Evolutionary conservation across 2,888 invertebrate genomes (phyloP).

Genomic region (Aquatica leii): DNA sequence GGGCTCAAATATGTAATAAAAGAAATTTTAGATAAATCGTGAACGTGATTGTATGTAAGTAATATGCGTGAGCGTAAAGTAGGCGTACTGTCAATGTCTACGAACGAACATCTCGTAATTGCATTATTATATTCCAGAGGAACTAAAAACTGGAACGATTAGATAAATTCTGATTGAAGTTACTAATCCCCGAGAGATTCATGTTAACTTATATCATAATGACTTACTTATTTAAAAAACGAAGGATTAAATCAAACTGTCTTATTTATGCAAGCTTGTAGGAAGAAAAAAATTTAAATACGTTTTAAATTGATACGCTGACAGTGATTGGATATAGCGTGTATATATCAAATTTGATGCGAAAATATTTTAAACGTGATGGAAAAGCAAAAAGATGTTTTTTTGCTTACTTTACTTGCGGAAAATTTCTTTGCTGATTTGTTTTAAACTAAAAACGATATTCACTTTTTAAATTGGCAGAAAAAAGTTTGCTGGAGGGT

Average conservation of each 20-base stretch:
- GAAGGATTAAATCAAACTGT: conserved; percentile 2
- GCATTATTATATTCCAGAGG: neutral
- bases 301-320: conserved; percentile 5
- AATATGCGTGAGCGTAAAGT: neutral
- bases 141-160: conserved; percentile 4
- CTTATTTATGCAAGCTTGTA: conserved; percentile 8
- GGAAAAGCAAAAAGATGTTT: neutral
- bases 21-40: conserved; percentile 4
- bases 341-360: conserved; percentile 9
- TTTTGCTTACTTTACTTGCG: neutral
- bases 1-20: neutral
- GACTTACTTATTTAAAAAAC: conserved; percentile 8
- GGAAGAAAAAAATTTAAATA: conserved; percentile 1
- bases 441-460: neutral
- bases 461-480: neutral
- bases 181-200: neutral
- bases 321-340: conserved; percentile 13
- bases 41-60: neutral
- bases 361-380: neutral
- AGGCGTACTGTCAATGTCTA: too few species aligned
- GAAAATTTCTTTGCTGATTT: conserved; percentile 3
- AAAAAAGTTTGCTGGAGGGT: neutral
- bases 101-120: neutral
- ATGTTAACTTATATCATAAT: conserved; percentile 6
- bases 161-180: conserved; percentile 2